Base-by-base conservation (phyloP, 2,888 invertebrate genomes). In the Phortica magna region DNA sequence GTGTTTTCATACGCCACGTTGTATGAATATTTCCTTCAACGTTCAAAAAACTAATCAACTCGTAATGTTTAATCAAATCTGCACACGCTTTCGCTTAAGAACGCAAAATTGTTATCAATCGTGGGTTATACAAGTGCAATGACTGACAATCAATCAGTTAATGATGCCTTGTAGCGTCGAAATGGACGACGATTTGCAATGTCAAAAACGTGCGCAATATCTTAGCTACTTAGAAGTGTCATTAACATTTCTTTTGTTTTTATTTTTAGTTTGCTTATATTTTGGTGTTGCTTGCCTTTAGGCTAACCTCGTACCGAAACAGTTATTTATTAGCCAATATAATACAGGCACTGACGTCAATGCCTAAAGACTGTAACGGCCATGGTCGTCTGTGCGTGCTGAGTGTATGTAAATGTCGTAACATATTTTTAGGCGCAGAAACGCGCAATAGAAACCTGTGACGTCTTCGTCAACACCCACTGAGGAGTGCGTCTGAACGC, bases 51-150 rank as follows among this genome's bases (percentile, higher is more conserved):
- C 3, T 31, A 31, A 31, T 31, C 31, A 31, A 31, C 31, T 31
- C 31, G 31, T 31, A 31, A 31, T 31, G 31, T 31, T 31, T 31
- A 31, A 31, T 31, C 31, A 31, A 31, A 31, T 31, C 31, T 31
- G 31, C 31, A 48, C 14, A 67, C 17, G 42, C 17, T n/a, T 67
- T n/a, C 14, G 67, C 41, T 67, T 42, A 42, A 41, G n/a, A n/a
- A 67, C 67, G 42, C 67, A n/a, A 67, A 41, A 67, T 67, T 67
- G 67, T n/a, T 67, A 67, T 67, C 42, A 67, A 67, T 67, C 67
- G n/a, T 31, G 64, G 39, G 22, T 64, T 64, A 64, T 64, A 31
- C 64, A 64, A 64, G 64, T 64, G 19, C 22, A 64, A 31, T 64
- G 39, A 7, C 64, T 14, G 64, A 31, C 64, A 22, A 17, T 22